Conservation (phyloP, 2,113 vertebrate genomes). For the Grammomys surdaster region DNA sequence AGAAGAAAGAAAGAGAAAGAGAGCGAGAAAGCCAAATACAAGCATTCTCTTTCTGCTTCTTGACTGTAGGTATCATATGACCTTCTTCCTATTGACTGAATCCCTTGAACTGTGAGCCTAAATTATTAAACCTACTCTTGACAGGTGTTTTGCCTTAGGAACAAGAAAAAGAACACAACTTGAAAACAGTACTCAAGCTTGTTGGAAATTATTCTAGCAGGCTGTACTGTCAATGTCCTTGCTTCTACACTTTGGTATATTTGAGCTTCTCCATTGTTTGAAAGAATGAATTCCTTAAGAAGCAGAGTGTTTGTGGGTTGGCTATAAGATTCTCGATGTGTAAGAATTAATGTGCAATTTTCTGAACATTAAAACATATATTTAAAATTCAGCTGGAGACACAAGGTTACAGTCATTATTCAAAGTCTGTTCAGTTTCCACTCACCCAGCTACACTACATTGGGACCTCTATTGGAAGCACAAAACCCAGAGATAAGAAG, state of each 20-base stretch:
- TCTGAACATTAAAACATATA: neutral
- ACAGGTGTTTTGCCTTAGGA: neutral
- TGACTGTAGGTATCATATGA: neutral
- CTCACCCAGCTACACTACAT: too few species aligned
- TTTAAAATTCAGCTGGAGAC: neutral
- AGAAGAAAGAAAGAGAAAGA: neutral
- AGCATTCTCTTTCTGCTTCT: neutral
- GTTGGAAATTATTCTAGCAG: neutral
- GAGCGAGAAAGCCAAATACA: neutral
- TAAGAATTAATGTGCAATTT: neutral
- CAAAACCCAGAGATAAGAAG: neutral
- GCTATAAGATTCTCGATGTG: accelerated
- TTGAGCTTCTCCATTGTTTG: neutral
- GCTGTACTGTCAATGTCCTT: neutral
- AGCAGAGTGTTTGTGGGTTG: neutral
- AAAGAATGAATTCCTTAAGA: neutral
- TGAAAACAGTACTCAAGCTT: neutral
- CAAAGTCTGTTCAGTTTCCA: neutral
- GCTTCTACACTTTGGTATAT: neutral
- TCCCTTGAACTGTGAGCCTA: neutral
- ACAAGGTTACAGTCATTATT: neutral
- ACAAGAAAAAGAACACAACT: too few species aligned
- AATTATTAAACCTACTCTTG: neutral
- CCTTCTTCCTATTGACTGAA: neutral
- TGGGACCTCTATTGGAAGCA: neutral